Conservation (phyloP, 1,140 invertebrate genomes). For the Neodiprion fabricii region DNA sequence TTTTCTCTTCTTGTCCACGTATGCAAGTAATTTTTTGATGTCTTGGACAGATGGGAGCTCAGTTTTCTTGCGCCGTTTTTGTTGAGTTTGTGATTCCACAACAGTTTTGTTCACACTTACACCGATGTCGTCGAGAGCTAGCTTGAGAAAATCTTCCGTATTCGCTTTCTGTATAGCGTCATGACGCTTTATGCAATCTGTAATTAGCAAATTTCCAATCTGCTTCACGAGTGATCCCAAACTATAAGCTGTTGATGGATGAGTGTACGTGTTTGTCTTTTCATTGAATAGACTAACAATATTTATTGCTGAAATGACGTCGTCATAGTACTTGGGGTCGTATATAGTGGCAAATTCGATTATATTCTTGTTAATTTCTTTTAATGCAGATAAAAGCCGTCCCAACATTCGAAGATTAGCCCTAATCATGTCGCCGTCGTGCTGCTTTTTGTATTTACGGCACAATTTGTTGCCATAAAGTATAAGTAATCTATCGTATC, state of each 20-base stretch:
- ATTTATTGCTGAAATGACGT: conserved; percentile 22
- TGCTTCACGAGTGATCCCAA: conserved; percentile 33
- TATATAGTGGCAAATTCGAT: conserved; percentile 22
- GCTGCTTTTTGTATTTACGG: conserved; percentile 29
- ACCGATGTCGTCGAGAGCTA: conserved; percentile 29
- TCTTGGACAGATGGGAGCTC: conserved; percentile 29
- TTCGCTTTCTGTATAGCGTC: conserved; percentile 15
- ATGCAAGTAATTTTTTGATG: conserved; percentile 27
- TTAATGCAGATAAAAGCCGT: conserved; percentile 25
- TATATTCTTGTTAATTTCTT: conserved; percentile 16
- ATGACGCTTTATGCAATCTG: conserved; percentile 26
- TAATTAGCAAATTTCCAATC: conserved; percentile 24
- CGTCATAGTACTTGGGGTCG: conserved; percentile 26
- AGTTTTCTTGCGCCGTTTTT: conserved; percentile 27
- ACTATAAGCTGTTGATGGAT: conserved; percentile 23
- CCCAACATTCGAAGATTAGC: conserved; percentile 24
- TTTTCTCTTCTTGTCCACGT: conserved; percentile 25
- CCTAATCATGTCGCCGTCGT: conserved; percentile 27
- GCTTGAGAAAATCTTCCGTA: conserved; percentile 28
- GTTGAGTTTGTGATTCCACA: conserved; percentile 28
- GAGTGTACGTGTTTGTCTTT: conserved; percentile 23
- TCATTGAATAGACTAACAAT: conserved; percentile 26
- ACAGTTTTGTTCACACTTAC: conserved; percentile 34
- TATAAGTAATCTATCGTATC: conserved; percentile 34
- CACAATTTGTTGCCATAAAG: conserved; percentile 34